Evolutionary conservation across 2,797 vertebrate genomes (phyloP).

Genomic region (Leuciscus waleckii): DNA sequence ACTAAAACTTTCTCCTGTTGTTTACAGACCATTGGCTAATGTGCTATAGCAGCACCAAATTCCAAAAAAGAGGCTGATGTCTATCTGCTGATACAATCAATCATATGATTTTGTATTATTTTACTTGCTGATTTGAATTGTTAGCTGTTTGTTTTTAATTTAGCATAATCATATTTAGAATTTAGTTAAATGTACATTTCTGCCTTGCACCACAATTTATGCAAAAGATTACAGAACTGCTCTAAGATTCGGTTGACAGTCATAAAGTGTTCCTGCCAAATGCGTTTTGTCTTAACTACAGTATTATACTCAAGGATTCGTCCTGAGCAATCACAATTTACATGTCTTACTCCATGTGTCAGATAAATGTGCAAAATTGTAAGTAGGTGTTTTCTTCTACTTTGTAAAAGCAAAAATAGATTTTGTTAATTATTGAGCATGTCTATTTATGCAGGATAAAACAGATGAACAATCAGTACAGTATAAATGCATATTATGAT

Average conservation of each 20-base stretch:
- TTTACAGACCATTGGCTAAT: constrained; percentile 23
- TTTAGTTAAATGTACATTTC: not conserved
- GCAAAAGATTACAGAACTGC: not conserved
- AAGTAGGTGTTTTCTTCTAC: not conserved
- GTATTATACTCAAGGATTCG: not conserved
- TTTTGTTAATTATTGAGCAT: not conserved
- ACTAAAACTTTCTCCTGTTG: constrained; percentile 38
- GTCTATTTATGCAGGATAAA: not conserved
- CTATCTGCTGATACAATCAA: not conserved
- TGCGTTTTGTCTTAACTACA: not conserved
- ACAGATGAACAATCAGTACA: too few species aligned
- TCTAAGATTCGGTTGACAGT: not conserved
- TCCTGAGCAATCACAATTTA: not conserved
- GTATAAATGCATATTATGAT: not conserved
- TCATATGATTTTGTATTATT: not conserved
- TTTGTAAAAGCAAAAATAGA: not conserved
- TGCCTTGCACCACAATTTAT: not conserved
- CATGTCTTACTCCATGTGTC: not conserved
- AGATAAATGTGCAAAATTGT: not conserved
- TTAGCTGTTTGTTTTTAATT: not conserved
- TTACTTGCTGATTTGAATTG: not conserved
- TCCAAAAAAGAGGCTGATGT: not conserved
- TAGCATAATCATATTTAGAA: not conserved
- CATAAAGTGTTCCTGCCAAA: not conserved
- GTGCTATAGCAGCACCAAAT: not conserved